phyloP scores from a whole-genome alignment of 2,888 invertebrate genomes.

The Empis livida region DNA sequence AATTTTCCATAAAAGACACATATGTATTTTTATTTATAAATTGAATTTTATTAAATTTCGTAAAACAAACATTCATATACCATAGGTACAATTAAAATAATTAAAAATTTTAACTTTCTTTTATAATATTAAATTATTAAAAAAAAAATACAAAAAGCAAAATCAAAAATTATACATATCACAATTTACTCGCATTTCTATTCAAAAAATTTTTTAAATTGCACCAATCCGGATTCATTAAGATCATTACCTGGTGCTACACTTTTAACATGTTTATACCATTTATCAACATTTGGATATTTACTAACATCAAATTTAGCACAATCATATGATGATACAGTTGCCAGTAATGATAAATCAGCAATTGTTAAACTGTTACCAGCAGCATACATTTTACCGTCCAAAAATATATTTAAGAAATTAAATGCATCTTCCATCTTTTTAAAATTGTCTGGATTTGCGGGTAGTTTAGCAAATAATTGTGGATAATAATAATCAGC shows the following conservation, averaged over 20 bases:
- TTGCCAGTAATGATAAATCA: conserved; percentile 55
- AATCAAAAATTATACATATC: background rate
- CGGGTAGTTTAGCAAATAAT: conserved; percentile 45
- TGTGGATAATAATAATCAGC: conserved; percentile 56
- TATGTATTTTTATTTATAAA: too few relatives aligned
- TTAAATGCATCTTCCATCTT: conserved; percentile 55
- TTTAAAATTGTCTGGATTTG: conserved; percentile 52
- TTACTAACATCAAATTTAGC: conserved; percentile 52
- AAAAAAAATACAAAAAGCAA: background rate
- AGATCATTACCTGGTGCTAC: conserved; percentile 47
- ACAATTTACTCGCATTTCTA: background rate
- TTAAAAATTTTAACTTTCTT: background rate
- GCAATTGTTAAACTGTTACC: conserved; percentile 65
- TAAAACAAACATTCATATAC: too few relatives aligned
- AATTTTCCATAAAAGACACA: too few relatives aligned
- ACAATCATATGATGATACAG: conserved; percentile 57
- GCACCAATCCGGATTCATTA: conserved; percentile 43
- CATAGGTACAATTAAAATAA: too few relatives aligned
- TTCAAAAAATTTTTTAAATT: conserved; percentile 38
- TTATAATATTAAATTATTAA: background rate
- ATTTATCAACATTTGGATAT: conserved; percentile 53
- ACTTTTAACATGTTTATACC: conserved; percentile 45
- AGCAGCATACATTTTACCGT: conserved; percentile 54
- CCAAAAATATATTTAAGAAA: conserved; percentile 58
- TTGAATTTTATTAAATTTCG: too few relatives aligned